Base-by-base conservation (phyloP, 2,888 invertebrate genomes). In the Capitulum mitella region DNA sequence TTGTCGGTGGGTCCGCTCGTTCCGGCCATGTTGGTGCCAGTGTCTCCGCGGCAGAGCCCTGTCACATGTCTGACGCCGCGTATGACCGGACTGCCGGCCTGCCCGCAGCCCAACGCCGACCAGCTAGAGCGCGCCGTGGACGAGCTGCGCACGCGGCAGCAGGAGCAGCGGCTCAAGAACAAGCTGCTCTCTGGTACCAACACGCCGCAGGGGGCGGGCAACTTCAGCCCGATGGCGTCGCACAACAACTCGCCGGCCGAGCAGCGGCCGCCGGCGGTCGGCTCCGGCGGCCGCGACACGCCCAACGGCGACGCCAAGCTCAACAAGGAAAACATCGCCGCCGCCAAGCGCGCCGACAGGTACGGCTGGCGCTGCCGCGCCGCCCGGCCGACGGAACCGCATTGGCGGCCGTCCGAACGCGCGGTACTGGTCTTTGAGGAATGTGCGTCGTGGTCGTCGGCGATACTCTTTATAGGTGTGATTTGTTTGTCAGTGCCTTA, bases 81-180 rank as follows among this genome's bases (percentile, higher is more conserved):
- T n/a, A n/a, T n/a, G n/a, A n/a, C n/a, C n/a, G n/a, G n/a, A n/a
- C n/a, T n/a, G n/a, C n/a, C n/a, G n/a, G n/a, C n/a, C n/a, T n/a
- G 34, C 34, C 83, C 84, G 8, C 83, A 90, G 90, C 89, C 91
- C 14, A 90, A 91, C 84, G 89, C 90, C 5, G 93, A 93, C 81
- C 88, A 89, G 74, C 85, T 94, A 78, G 93, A 94, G 83, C 90
- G 90, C 77, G 89, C 90, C 78, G 92, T 94, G 0, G 92, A 92
- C 78, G 91, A 92, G 83, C 86, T 93, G 2, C 89, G 91, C 81
- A 90, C 83, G 82, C 82, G 82, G 82, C 82, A 80, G 81, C 82
- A 81, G 80, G 82, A 81, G 81, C 82, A 82, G 48, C 77, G 81
- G 10, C 79, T 82, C 19, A 76, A 80, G 34, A 82, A 81, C 78